Conservation (phyloP, 2,888 invertebrate genomes). For the Andrena minutula region DNA sequence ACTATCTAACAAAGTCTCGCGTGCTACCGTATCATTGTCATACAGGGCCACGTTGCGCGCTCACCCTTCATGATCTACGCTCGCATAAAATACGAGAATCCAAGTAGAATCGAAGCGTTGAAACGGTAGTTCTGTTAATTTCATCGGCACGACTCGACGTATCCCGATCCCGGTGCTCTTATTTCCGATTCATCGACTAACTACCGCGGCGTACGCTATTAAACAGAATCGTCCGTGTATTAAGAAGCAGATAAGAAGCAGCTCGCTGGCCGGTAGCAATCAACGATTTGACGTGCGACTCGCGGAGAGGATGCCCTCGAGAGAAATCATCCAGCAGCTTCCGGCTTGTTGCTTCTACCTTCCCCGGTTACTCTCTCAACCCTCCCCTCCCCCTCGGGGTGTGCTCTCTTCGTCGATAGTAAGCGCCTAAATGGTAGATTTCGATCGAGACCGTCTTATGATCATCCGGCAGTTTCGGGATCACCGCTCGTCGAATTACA, state of each 20-base stretch:
- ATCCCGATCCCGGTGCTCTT: constrained; percentile 10
- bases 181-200: constrained; percentile 40
- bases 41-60: neutral
- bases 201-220: constrained; percentile 54
- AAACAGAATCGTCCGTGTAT: constrained; percentile 62
- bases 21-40: neutral
- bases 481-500: constrained; percentile 76
- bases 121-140: constrained; percentile 5
- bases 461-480: constrained; percentile 79
- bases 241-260: constrained; percentile 45
- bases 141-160: neutral
- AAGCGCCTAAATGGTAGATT: constrained; percentile 70
- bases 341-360: constrained; percentile 63
- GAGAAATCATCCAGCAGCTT: constrained; percentile 65
- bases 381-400: constrained; percentile 36
- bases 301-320: constrained; percentile 54
- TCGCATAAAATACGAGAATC: neutral
- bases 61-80: neutral
- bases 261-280: constrained; percentile 50
- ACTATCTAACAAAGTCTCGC: neutral
- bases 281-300: constrained; percentile 64
- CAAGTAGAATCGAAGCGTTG: constrained; percentile 10
- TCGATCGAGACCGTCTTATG: constrained; percentile 78
- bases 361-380: neutral
- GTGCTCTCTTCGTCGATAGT: constrained; percentile 67